Percentiles rank a stretch among this genome's conserved stretches.
phyloP scores from a whole-genome alignment of 2,113 vertebrate genomes.

The Rhinopomastus cyanomelas region DNA sequence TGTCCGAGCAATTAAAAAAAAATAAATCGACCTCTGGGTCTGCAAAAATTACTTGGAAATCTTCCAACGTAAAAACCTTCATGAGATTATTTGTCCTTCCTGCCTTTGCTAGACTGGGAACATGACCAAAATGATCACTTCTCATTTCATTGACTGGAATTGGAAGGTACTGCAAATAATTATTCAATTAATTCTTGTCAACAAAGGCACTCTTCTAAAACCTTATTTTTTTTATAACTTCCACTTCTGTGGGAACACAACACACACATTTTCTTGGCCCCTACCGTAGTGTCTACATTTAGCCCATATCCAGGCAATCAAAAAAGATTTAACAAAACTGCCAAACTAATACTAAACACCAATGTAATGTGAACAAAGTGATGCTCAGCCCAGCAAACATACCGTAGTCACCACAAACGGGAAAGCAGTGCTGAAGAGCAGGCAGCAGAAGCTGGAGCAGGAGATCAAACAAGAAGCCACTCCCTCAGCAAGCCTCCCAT shows the following conservation, averaged over 20 bases:
- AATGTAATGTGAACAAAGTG: too few species aligned
- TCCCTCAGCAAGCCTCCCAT: too few species aligned
- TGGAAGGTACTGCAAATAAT: neutral
- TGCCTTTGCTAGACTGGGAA: neutral
- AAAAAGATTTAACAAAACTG: too few species aligned
- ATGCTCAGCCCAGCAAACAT: too few species aligned
- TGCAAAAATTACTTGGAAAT: slow-evolving; percentile 14
- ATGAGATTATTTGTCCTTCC: neutral
- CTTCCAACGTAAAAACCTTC: neutral
- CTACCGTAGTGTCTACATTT: neutral
- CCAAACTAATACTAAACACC: too few species aligned
- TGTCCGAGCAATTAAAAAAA: neutral
- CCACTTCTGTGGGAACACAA: neutral
- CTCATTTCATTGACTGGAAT: neutral
- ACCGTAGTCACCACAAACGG: too few species aligned
- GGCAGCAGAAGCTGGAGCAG: too few species aligned
- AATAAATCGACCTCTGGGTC: neutral
- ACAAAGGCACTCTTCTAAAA: neutral
- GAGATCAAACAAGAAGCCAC: too few species aligned
- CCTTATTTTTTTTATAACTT: neutral
- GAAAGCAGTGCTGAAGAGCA: too few species aligned
- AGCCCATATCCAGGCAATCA: too few species aligned
- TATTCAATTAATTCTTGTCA: neutral
- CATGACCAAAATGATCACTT: neutral
- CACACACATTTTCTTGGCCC: neutral